phyloP scores from a whole-genome alignment of 2,888 invertebrate genomes.

The Plagodis dolabraria region DNA sequence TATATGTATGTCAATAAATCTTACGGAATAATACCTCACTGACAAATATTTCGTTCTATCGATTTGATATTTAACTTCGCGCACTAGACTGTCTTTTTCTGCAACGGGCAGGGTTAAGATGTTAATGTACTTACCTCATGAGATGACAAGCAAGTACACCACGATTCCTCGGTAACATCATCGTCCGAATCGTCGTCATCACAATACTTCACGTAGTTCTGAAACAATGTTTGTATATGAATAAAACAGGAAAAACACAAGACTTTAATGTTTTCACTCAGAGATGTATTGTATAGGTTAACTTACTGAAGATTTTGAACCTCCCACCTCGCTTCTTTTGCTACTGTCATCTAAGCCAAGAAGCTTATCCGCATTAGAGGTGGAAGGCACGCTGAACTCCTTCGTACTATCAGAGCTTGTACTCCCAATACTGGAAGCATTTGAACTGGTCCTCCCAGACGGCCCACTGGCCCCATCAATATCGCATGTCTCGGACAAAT shows the following conservation, averaged over 20 bases:
- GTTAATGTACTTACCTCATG: conserved; percentile 59
- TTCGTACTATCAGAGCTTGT: conserved; percentile 69
- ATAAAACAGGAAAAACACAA: background rate
- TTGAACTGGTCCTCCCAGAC: conserved; percentile 68
- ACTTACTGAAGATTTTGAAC: conserved; percentile 63
- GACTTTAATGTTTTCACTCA: background rate
- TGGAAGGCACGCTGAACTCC: conserved; percentile 72
- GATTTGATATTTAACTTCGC: too few species aligned
- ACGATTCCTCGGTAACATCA: conserved; percentile 65
- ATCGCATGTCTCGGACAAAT: conserved; percentile 58
- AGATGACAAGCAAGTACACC: conserved; percentile 77
- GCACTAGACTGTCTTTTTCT: too few species aligned
- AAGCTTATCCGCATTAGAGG: conserved; percentile 75
- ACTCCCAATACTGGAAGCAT: conserved; percentile 72
- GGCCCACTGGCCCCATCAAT: conserved; percentile 56
- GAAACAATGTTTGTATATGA: conserved; percentile 36
- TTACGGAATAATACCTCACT: too few species aligned
- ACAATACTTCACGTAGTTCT: conserved; percentile 64
- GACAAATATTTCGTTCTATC: too few species aligned
- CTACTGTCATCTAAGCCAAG: conserved; percentile 66
- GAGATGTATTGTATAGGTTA: conserved; percentile 3
- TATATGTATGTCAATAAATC: too few species aligned
- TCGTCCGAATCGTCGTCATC: conserved; percentile 76
- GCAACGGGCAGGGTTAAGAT: background rate
- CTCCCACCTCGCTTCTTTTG: conserved; percentile 54